Evolutionary conservation across 1,140 invertebrate species (phyloP), one percentile per base, ranked within the genome.

Genomic region (Vollenhovia emeryi): DNA sequence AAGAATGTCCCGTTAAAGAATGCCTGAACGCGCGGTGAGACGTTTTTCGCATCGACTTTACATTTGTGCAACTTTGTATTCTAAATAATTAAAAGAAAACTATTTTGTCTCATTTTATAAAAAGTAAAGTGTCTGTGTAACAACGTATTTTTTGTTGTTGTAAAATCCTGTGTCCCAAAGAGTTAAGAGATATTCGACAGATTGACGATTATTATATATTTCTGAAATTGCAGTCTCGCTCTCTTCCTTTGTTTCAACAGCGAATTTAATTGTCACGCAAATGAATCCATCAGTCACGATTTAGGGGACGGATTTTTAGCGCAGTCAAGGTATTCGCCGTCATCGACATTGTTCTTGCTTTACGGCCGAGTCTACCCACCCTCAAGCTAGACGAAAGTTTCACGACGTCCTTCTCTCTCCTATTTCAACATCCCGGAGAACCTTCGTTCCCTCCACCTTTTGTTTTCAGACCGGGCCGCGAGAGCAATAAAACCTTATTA

Each of bases 401-500:
- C 78, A 24, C 68, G 59, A 75, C 27, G 74, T 74, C 45, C 43
- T 40, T n/a, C 73, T 62, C 45, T 62, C 30, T 36, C 15, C 27
- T 21, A n/a, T 30, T 43, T 55, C 36, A 57, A 33, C 43, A 66
- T 79, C 21, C 68, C 18, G 13, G 60, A 24, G 52, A 59, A 43
- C 68, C 66, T 85, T 75, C 87, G 59, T 60, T 83, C 79, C 45
- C 71, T 78, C 52, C 40, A 48, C 64, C 87, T 80, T 89, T 86
- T 89, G 88, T 89, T 89, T 83, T 83, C 76, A 48, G 80, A 69
- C 43, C 50, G 57, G 52, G 75, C 83, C 86, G 87, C 87, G 84
- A 88, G 85, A 89, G 91, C 90, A 87, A 90, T 90, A 90, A 91
- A 91, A 90, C 85, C 86, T 87, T 84, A 89, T 89, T 89, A 89